Percentiles rank a stretch among this genome's conserved stretches.
Evolutionary conservation across 2,888 invertebrate species (phyloP).

Genomic region (Drosophila anomalata): DNA sequence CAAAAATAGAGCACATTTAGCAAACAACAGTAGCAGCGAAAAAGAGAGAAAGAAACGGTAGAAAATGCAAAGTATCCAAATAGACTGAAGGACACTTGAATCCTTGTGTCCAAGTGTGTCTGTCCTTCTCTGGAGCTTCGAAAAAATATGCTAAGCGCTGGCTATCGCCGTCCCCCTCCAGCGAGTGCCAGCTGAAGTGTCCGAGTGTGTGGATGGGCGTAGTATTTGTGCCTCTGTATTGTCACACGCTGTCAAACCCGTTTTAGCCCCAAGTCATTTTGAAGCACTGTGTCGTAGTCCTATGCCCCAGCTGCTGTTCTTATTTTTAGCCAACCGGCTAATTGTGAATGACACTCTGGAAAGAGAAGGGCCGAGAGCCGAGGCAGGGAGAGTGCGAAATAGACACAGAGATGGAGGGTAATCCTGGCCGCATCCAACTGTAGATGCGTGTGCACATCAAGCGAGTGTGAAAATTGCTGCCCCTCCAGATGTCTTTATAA

Average conservation of each 20-base stretch:
- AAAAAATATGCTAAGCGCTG: slow-evolving; percentile 58
- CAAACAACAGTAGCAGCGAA: slow-evolving; percentile 50
- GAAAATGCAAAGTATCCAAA: slow-evolving; percentile 76
- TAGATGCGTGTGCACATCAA: slow-evolving; percentile 55
- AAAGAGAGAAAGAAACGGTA: slow-evolving; percentile 38
- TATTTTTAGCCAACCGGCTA: slow-evolving; percentile 73
- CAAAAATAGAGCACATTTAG: slow-evolving; percentile 72
- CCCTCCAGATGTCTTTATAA: slow-evolving; percentile 40
- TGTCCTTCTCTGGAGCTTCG: slow-evolving; percentile 41
- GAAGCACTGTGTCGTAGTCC: slow-evolving; percentile 49
- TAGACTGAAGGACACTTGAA: slow-evolving; percentile 78
- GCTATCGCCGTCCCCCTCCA: slow-evolving; percentile 20
- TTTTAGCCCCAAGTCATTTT: slow-evolving; percentile 62
- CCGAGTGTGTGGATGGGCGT: slow-evolving; percentile 25
- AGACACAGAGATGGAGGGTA: background rate
- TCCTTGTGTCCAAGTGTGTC: slow-evolving; percentile 68
- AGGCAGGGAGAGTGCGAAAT: background rate
- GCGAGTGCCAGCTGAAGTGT: slow-evolving; percentile 28
- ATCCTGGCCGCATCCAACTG: slow-evolving; percentile 7
- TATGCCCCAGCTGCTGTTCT: slow-evolving; percentile 34
- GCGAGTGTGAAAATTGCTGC: slow-evolving; percentile 66
- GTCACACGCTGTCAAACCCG: slow-evolving; percentile 72
- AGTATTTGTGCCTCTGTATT: slow-evolving; percentile 52
- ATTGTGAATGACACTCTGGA: slow-evolving; percentile 70
- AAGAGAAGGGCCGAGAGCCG: slow-evolving; percentile 31